A percentile compares a stretch with the other conserved stretches of the same genome.
Conservation (phyloP, 2,888 invertebrate genomes). For the Pterostichus niger region DNA sequence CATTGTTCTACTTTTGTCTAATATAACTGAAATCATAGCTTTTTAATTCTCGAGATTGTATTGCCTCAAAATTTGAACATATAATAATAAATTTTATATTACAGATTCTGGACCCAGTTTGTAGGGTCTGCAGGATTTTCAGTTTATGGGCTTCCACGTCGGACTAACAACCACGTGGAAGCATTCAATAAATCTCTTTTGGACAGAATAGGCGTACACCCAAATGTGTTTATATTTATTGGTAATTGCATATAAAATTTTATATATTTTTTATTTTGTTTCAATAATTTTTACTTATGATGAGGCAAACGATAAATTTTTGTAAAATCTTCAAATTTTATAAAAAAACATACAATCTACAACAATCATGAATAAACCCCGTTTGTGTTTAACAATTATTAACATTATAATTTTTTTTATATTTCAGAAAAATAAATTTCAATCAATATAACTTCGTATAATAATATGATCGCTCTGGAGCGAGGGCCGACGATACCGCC, state of each 20-base stretch:
- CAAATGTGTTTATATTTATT: slow-evolving; percentile 1
- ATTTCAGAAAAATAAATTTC: neutral
- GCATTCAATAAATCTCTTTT: neutral
- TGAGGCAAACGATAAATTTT: neutral
- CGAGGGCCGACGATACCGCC: neutral
- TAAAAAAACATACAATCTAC: too few relatives aligned
- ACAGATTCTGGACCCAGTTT: neutral
- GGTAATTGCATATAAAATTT: neutral
- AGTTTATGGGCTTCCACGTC: neutral
- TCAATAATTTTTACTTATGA: too few relatives aligned
- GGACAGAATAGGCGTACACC: neutral
- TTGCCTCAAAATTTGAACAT: neutral
- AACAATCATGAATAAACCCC: too few relatives aligned
- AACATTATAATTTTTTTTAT: neutral
- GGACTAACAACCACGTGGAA: slow-evolving; percentile 9
- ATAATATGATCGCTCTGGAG: neutral
- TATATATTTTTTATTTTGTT: neutral
- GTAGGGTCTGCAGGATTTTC: neutral
- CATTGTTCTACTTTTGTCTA: neutral
- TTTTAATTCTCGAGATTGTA: too few relatives aligned
- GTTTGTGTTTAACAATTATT: too few relatives aligned
- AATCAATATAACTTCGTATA: neutral
- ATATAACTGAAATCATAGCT: neutral
- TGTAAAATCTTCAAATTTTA: neutral
- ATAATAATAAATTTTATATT: neutral